Percentiles rank a stretch among this genome's conserved stretches.
Conservation (phyloP, 2,888 invertebrate genomes). For the Nemoura dubitans region DNA sequence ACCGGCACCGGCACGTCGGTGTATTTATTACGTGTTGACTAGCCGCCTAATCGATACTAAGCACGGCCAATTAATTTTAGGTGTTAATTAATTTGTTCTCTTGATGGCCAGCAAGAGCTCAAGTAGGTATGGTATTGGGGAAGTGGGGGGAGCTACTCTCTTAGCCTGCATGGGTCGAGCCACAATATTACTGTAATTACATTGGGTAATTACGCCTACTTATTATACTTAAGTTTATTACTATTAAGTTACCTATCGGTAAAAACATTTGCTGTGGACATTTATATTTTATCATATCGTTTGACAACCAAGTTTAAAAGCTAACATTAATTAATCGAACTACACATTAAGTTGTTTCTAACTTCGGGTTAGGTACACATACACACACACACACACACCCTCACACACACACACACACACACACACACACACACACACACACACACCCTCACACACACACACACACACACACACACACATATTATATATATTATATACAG, state of each 20-base stretch:
- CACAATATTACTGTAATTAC: constrained; percentile 18
- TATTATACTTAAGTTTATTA: constrained; percentile 8
- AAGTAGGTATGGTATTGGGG: background rate
- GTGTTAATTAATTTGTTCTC: constrained; percentile 35
- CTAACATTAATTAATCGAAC: background rate
- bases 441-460: too few relatives aligned
- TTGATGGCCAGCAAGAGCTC: background rate
- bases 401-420: too few relatives aligned
- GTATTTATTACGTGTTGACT: constrained; percentile 22
- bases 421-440: too few relatives aligned
- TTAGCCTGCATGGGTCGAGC: background rate
- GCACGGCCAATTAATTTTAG: constrained; percentile 26
- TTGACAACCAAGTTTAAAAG: background rate
- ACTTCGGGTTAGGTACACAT: background rate
- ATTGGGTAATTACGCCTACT: constrained; percentile 1
- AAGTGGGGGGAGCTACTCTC: constrained; percentile 15
- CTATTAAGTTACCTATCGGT: constrained; percentile 4
- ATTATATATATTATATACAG: too few relatives aligned
- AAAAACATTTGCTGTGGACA: background rate
- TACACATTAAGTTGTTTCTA: background rate
- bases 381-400: too few relatives aligned
- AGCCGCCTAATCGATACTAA: constrained; percentile 9
- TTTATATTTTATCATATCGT: constrained; percentile 12
- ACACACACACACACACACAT: too few relatives aligned
- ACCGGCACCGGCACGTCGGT: background rate